A percentile compares a stretch with the other conserved stretches of the same genome.
Evolutionary conservation across 2,113 vertebrate genomes (phyloP).

Genomic region (Recurvirostra avosetta): DNA sequence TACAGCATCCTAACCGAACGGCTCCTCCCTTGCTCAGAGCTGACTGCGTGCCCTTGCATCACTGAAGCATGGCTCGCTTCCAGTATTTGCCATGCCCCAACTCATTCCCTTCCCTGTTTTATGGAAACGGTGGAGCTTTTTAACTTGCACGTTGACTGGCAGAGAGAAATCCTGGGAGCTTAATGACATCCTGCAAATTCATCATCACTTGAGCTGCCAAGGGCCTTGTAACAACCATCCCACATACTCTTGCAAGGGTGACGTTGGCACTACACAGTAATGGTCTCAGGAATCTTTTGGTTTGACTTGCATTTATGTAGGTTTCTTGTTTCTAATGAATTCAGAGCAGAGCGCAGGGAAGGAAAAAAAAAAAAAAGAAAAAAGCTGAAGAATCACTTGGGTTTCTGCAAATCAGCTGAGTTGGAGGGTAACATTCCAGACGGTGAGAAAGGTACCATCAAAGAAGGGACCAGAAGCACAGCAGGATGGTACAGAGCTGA

Average conservation of each 20-base stretch:
- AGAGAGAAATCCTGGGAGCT: constrained; percentile 3
- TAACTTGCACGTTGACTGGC: neutral
- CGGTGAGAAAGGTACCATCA: neutral
- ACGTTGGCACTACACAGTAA: neutral
- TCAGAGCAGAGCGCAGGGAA: neutral
- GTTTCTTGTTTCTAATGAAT: neutral
- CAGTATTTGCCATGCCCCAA: neutral
- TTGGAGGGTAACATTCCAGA: neutral
- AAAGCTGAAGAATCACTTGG: neutral
- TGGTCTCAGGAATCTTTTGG: neutral
- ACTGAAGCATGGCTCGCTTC: neutral
- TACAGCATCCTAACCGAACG: neutral
- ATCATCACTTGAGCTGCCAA: neutral
- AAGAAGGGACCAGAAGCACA: constrained; percentile 12
- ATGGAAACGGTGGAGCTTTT: neutral
- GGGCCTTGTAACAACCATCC: neutral
- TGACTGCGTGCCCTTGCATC: neutral
- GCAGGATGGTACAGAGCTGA: neutral
- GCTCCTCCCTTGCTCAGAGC: neutral
- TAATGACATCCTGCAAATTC: constrained; percentile 31
- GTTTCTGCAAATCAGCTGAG: neutral
- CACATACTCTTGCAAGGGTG: neutral
- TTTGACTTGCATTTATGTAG: neutral
- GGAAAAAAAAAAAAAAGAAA: neutral
- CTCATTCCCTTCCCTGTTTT: neutral